Conservation (phyloP, 2,888 invertebrate genomes). For the Latrodectus hesperus region DNA sequence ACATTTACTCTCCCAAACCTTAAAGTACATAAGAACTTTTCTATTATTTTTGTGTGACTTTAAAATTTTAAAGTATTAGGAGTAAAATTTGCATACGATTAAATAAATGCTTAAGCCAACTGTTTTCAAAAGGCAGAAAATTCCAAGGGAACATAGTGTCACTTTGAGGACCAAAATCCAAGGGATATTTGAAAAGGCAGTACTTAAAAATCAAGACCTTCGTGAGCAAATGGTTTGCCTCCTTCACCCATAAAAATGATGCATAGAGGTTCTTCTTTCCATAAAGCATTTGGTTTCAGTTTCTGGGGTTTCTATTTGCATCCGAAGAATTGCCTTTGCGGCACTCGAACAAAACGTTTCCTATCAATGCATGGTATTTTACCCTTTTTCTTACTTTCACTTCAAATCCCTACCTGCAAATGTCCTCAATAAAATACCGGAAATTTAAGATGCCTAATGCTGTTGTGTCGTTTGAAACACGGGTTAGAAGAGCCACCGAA, state of each 20-base stretch:
- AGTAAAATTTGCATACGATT: conserved; percentile 42
- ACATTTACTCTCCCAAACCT: too few relatives aligned
- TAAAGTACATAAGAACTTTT: too few relatives aligned
- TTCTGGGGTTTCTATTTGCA: conserved; percentile 20
- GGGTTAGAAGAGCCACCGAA: too few relatives aligned
- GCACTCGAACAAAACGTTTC: conserved; percentile 11
- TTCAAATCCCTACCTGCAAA: conserved; percentile 9
- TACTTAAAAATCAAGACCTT: conserved; percentile 51
- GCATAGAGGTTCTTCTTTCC: conserved; percentile 15
- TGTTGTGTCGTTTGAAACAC: too few relatives aligned
- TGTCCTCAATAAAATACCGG: conserved; percentile 27
- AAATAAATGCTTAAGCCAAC: conserved; percentile 26
- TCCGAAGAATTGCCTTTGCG: conserved; percentile 23
- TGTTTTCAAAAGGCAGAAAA: neutral
- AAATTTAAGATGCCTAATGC: conserved; percentile 7
- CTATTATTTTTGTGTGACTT: too few relatives aligned
- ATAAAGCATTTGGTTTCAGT: conserved; percentile 20
- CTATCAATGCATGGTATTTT: conserved; percentile 7
- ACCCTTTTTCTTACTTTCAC: neutral
- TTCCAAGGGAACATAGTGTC: neutral
- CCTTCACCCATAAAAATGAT: conserved; percentile 13
- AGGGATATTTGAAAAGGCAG: conserved; percentile 40
- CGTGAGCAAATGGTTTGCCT: conserved; percentile 37
- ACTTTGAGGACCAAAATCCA: conserved; percentile 8
- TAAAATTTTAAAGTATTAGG: too few relatives aligned